phyloP scores from a whole-genome alignment of 2,797 vertebrate species.

The Cichlasoma orientale region DNA sequence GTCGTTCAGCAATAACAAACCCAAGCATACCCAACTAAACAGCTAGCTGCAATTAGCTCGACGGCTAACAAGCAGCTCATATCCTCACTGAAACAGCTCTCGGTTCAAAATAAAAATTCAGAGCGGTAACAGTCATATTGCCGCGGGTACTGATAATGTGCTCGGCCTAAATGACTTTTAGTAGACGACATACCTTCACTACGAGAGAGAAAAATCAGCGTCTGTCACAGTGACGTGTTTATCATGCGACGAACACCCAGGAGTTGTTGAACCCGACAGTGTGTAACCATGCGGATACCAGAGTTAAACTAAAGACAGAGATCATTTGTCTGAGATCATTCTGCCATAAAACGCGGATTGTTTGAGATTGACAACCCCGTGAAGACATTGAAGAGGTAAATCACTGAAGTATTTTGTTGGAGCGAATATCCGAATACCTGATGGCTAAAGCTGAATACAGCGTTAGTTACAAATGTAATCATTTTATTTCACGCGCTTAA shows the following conservation, averaged over 20 bases:
- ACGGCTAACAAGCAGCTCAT: background rate
- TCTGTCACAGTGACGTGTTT: background rate
- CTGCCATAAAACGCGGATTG: background rate
- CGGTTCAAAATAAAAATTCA: background rate
- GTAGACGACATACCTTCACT: background rate
- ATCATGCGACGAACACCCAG: background rate
- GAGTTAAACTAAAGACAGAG: background rate
- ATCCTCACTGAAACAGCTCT: background rate
- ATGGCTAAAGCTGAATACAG: background rate
- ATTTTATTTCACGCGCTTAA: background rate
- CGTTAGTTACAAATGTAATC: background rate
- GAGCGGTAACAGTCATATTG: background rate
- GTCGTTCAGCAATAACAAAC: background rate
- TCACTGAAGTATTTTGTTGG: background rate
- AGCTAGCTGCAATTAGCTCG: background rate
- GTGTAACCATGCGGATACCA: rapidly evolving
- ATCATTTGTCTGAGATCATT: background rate
- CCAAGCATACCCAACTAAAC: background rate
- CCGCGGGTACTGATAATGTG: background rate
- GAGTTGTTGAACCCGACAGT: background rate
- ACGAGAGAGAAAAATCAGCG: background rate
- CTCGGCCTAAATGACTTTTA: background rate
- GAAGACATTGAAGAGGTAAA: background rate
- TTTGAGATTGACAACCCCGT: background rate
- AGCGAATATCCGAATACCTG: background rate